Evolutionary conservation across 2,113 vertebrate genomes (phyloP), one percentile per base, ranked within the genome.

Genomic region (Albula glossodonta): DNA sequence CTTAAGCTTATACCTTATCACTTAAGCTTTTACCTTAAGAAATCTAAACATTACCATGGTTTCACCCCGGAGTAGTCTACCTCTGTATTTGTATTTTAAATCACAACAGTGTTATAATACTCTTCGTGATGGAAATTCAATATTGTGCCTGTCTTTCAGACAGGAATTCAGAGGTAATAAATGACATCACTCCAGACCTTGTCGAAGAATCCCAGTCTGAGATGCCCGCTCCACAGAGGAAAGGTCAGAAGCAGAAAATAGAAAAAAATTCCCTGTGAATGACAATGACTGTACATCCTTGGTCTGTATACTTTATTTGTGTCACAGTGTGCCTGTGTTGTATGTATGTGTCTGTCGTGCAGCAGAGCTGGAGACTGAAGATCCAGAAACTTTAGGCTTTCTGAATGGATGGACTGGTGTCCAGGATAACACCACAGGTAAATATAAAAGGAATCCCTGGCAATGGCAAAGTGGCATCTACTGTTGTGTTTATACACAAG

Each of bases 381-480:
- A 9, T 0, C 63, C 63, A 6, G 85, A 82, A 57, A 82, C 85
- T 8, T 12, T 86, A 13, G 5, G 80, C n/a, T 74, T 80, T 12
- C n/a, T 82, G 80, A 81, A 22, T 50, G 79, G 48, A 81, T 11
- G 9, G 25, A 5, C 49, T 11, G 17, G 53, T 49, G 51, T 77
- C 8, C 60, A 85, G 57, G 85, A 83, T 51, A 83, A 88, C 9
- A 53, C 51, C 50, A 57, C 50, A 84, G 87, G 90, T 90, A 81
- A 78, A 52, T 83, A 11, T 17, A 74, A 25, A 31, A 83, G 25
- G 15, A 11, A 3, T 4, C 5, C 22, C 60, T 5, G 60, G 3
- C 15, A 66, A 66, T 66, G 3, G 17, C 0, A 66, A 19, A 41
- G 31, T 41, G 31, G 31, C 31, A 41, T 41, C 31, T 41, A 41